Evolutionary conservation across 2,113 vertebrate genomes (phyloP), one percentile per base, ranked within the genome.

Genomic region (Thalassoma bifasciatum): DNA sequence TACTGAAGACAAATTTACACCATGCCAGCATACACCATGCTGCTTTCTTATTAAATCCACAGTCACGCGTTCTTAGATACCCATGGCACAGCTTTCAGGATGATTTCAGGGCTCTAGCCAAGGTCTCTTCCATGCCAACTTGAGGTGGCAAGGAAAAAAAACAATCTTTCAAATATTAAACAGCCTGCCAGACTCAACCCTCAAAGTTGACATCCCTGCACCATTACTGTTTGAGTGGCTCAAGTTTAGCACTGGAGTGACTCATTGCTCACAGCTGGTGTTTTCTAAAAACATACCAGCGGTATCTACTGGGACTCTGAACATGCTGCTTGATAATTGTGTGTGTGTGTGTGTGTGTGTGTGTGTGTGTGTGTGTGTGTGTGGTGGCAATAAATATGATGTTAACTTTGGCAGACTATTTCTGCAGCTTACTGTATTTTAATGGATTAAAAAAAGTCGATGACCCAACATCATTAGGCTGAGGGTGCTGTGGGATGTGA

Each of bases 241-340:
- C 23, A 63, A 34, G 63, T 42, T 80, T 37, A 24, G 58, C 44
- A n/a, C 54, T 22, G 13, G 19, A 16, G 51, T 57, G 6, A 37
- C 54, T 82, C 60, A 75, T 79, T 82, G 79, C 75, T 85, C 83
- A 75, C 75, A 78, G 79, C 46, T 82, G 64, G 30, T 82, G 34
- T 81, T 67, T 42, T 82, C 30, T 70, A 72, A 69, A 79, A 83
- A 79, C 81, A 75, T 81, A 74, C 66, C 36, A 17, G 64, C 76
- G 71, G 71, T 79, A 82, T 37, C 82, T 70, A 86, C 85, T n/a
- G n/a, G n/a, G 84, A 84, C 85, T 87, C 82, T 73, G 83, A 82
- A 72, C 80, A 86, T 81, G 38, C 30, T 77, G 52, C 7, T 36
- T 49, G 3, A 54, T 57, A 71, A 38, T 2, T 77, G 2, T 72